These are phyloP conservation scores for Sitophilus oryzae DNA, from an alignment of 1,140 invertebrate species.

Conservation along the genomic window DNA sequence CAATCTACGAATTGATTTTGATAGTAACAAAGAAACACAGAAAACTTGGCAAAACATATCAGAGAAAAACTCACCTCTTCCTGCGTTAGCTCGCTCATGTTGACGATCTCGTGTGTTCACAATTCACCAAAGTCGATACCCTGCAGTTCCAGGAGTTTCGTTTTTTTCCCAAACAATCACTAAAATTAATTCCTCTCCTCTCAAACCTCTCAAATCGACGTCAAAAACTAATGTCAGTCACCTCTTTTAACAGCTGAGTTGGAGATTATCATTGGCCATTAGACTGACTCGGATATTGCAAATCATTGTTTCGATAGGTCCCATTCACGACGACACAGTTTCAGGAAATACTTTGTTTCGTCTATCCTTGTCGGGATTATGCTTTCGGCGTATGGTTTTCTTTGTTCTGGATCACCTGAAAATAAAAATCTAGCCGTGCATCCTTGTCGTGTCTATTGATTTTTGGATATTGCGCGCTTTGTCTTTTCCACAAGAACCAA, in stretches of 20 bases:
- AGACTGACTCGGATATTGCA: constrained; percentile 26
- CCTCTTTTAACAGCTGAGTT: constrained; percentile 38
- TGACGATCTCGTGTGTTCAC: constrained; percentile 13
- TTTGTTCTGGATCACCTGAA: not conserved
- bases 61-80: constrained; percentile 57
- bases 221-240: constrained; percentile 40
- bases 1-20: constrained; percentile 12
- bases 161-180: constrained; percentile 23
- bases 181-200: constrained; percentile 27
- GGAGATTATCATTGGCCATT: constrained; percentile 23
- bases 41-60: constrained; percentile 12
- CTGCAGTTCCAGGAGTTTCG: constrained; percentile 6
- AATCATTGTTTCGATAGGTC: constrained; percentile 19
- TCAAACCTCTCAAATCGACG: constrained; percentile 22
- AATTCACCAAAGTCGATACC: not conserved
- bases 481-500: not conserved
- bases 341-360: constrained; percentile 1
- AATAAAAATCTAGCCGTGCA: not conserved
- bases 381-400: not conserved
- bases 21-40: constrained; percentile 22
- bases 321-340: constrained; percentile 30
- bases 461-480: constrained; percentile 4
- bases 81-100: constrained; percentile 65
- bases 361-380: not conserved
- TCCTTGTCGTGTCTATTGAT: constrained; percentile 8